A percentile compares a stretch with the other conserved stretches of the same genome.
phyloP scores from a whole-genome alignment of 2,888 invertebrate genomes.

The Parthenolecanium corni region DNA sequence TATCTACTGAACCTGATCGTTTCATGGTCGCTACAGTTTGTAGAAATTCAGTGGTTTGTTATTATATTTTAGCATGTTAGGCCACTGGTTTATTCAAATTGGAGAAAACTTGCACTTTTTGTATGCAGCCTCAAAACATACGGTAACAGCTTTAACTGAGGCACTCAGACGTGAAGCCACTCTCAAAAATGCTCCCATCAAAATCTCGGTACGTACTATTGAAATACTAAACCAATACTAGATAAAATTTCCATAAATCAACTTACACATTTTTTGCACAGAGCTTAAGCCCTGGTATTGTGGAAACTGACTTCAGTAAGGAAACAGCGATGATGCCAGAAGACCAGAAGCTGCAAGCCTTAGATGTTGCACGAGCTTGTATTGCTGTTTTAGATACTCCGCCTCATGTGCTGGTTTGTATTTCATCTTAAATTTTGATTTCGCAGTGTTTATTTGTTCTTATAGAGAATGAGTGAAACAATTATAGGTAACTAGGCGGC shows the following conservation, averaged over 20 bases:
- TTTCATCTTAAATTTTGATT: no score
- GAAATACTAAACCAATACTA: no score
- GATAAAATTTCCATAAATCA: no score
- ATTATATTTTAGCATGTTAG: no score
- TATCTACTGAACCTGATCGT: no score
- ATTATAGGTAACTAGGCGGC: no score
- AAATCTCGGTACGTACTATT: conserved; percentile 13
- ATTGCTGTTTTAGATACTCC: conserved; percentile 4
- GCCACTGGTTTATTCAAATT: no score
- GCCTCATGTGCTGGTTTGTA: conserved; percentile 2
- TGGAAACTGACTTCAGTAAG: background rate
- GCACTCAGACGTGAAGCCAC: conserved; percentile 12
- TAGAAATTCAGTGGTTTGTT: no score
- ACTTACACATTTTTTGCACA: background rate
- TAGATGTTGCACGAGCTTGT: conserved; percentile 13
- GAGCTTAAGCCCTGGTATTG: conserved; percentile 13
- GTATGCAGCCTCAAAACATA: conserved; percentile 15
- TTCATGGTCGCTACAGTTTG: no score
- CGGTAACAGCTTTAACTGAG: conserved; percentile 12
- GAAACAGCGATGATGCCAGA: background rate
- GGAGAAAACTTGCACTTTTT: background rate
- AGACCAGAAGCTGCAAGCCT: background rate
- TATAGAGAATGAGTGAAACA: no score
- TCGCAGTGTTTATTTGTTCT: background rate
- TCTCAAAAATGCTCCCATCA: background rate